A percentile compares a stretch with the other conserved stretches of the same genome.
Evolutionary conservation across 2,113 vertebrate species (phyloP).

Genomic region (Hypocryptadius cinnamomeus): DNA sequence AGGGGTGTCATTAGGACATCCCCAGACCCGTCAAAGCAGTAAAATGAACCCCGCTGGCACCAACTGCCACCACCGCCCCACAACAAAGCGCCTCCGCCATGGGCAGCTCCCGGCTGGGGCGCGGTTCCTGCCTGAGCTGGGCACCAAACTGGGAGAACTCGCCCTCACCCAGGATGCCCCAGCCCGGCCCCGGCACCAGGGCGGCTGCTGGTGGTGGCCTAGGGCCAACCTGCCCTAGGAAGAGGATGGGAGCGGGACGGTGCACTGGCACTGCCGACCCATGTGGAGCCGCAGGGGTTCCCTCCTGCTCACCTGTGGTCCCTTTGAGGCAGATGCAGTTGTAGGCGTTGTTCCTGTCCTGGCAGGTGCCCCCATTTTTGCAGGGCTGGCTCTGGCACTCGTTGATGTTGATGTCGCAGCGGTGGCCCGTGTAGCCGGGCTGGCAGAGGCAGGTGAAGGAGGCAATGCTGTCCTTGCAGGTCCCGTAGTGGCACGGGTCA

Average conservation of each 20-base stretch:
- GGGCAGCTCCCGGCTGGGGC: not conserved
- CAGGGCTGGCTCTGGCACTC: slow-evolving; percentile 94
- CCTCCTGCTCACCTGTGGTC: slow-evolving; percentile 75
- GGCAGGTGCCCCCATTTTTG: slow-evolving; percentile 87
- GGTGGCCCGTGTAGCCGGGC: slow-evolving; percentile 84
- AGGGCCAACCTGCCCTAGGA: not conserved
- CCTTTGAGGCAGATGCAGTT: slow-evolving; percentile 86
- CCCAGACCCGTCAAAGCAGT: not conserved
- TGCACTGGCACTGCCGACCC: rapidly evolving
- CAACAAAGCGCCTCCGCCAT: not conserved
- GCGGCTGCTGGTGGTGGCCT: not conserved
- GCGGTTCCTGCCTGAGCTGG: not conserved
- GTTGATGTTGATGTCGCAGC: slow-evolving; percentile 90
- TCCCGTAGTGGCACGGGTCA: slow-evolving; percentile 88
- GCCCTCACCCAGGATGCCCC: not conserved
- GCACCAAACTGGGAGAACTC: not conserved
- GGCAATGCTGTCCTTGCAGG: slow-evolving; percentile 84
- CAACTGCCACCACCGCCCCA: rapidly evolving
- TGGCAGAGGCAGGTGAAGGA: slow-evolving; percentile 85
- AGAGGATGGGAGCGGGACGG: not conserved
- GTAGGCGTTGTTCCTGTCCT: slow-evolving; percentile 84
- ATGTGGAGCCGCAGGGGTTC: rapidly evolving
- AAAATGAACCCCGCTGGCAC: not conserved
- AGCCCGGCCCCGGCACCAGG: not conserved
- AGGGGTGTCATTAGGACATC: not conserved